These are phyloP conservation scores for Lepus europaeus DNA, from an alignment of 2,113 vertebrate species.

Conservation along the genomic window DNA sequence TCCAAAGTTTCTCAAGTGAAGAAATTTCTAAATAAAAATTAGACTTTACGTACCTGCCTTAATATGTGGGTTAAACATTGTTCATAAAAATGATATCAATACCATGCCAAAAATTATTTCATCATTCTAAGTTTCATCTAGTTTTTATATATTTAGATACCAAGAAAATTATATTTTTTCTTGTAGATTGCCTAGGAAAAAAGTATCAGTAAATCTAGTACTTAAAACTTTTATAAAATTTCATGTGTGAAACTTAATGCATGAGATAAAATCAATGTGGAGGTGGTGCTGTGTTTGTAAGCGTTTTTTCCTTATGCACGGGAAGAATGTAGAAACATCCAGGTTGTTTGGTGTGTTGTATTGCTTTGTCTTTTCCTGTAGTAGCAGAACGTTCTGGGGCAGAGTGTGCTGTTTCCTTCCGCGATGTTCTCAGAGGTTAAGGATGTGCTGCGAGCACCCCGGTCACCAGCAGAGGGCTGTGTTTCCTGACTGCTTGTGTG, in stretches of 20 bases:
- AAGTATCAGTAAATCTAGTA: conserved; percentile 5
- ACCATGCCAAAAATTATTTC: background rate
- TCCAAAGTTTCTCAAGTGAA: background rate
- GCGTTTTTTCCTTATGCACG: background rate
- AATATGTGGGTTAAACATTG: background rate
- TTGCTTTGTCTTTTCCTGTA: conserved; percentile 54
- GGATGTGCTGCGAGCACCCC: background rate
- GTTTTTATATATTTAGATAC: conserved; percentile 30
- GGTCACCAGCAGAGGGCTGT: background rate
- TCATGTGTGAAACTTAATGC: background rate
- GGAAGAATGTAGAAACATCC: background rate
- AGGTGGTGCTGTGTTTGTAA: background rate
- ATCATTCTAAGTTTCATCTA: conserved; percentile 33
- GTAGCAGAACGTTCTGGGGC: conserved; percentile 40
- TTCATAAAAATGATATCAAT: background rate
- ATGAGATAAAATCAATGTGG: background rate
- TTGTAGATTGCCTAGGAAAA: background rate
- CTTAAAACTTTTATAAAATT: conserved; percentile 32
- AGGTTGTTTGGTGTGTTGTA: background rate
- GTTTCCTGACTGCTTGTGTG: conserved; percentile 25
- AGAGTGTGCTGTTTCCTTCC: conserved; percentile 62
- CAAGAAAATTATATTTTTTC: conserved; percentile 47
- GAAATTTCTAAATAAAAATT: conserved; percentile 46
- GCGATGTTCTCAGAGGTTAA: conserved; percentile 55
- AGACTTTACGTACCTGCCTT: background rate